Evolutionary conservation across 1,140 invertebrate genomes (phyloP), one percentile per base, ranked within the genome.

Genomic region (Zaprionus kolodkinae): DNA sequence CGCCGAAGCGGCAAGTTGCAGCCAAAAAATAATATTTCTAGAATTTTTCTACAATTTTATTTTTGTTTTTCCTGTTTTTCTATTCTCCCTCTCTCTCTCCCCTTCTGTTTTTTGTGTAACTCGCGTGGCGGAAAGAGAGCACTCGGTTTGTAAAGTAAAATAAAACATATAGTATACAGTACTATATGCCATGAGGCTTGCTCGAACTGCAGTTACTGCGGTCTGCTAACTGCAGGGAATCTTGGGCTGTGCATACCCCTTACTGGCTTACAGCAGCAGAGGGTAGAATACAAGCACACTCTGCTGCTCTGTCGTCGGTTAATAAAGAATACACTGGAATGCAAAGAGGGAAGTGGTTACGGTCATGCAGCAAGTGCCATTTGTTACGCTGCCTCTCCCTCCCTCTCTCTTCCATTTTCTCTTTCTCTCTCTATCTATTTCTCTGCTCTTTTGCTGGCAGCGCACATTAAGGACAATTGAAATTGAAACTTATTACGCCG

Each of bases 401-500:
- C 10, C 13, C 27, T 27, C 35, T 63, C 9, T 17, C 57, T 52
- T 40, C n/a, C 6, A 30, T 3, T 15, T 10, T 25, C 45, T 25
- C 10, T 21, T 40, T 30, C 13, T 15, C 10, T 69, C 30, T 63
- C 33, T 69, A 9, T 56, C 1, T 27, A 0, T 21, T 27, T 69
- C 21, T 25, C 43, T 70, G 59, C 68, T 50, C 83, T 56, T 78
- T 75, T 70, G 67, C 75, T 65, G 68, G 35, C 35, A 15, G 21
- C 52, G 48, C 64, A 50, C 40, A 50, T 69, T 71, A 57, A 68
- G 73, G 74, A 80, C 80, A 88, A 88, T 88, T 87, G 74, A 87
- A 80, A 87, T 84, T 78, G 78, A 88, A 88, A 88, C 85, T 84
- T 88, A 80, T 88, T 75, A 88, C 55, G 61, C 61, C 67, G 67